Evolutionary conservation across 2,888 invertebrate species (phyloP), one percentile per base, ranked within the genome.

Genomic region (Sinotaia quadrata): DNA sequence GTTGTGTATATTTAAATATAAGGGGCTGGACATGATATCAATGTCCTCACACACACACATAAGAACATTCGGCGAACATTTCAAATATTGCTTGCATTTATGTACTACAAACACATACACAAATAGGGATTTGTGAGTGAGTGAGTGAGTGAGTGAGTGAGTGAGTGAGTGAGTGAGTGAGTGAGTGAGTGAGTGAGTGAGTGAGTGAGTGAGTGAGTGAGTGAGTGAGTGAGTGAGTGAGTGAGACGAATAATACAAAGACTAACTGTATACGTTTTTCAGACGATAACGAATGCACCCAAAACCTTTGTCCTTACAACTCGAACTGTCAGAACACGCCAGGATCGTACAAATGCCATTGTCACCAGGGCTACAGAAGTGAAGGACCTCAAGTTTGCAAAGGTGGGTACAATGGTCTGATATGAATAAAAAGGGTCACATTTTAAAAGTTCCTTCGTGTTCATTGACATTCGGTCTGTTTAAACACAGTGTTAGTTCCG

Each of bases 161-260:
- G 49, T 21, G 49, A 49, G 49, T 21, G 49, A 49, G 49, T 21
- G 52, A 24, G 52, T 21, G 52, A 29, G 4, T 52, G 24, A 10
- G 24, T 52, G 29, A 33, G 31, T 31, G 56, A 10, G 56, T 52
- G 56, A 10, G 49, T 10, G 49, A 10, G 49, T 10, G 49, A 10
- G 49, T 10, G 49, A n/a, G 56, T 56, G 56, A n/a, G 56, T 56
- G 56, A n/a, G 56, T 56, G 56, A n/a, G 33, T 56, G 56, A 33
- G 56, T 56, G 56, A 33, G 31, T 56, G 56, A n/a, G 56, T 29
- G 33, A 33, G 31, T 52, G 52, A 12, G 52, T 52, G 52, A 12
- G 10, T 10, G 41, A 12, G 15, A 12, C 41, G 41, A 12, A 41
- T 12, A 41, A 12, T 15, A 41, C 15, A 12, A 41, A 41, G 41